phyloP scores from a whole-genome alignment of 2,113 vertebrate genomes.

The Thomomys bottae region DNA sequence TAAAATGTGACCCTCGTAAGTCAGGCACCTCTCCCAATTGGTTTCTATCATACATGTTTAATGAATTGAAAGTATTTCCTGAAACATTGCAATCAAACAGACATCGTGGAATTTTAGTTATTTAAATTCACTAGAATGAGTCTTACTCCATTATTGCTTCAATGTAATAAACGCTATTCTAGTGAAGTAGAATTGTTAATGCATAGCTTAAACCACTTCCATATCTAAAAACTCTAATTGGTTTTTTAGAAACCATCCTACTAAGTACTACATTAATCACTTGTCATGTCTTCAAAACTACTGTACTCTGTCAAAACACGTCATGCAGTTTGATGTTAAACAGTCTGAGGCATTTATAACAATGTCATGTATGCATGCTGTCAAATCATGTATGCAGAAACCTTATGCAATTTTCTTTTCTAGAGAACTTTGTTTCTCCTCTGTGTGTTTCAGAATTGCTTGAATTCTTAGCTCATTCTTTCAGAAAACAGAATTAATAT shows the following conservation, averaged over 20 bases:
- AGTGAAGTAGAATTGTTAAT: neutral
- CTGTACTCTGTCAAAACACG: constrained; percentile 50
- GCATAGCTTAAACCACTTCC: constrained; percentile 1
- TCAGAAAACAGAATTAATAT: constrained; percentile 71
- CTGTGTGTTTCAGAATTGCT: constrained; percentile 50
- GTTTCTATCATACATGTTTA: neutral
- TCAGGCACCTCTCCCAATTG: neutral
- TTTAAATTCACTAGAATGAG: neutral
- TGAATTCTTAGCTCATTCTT: constrained; percentile 60
- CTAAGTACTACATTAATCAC: constrained; percentile 55
- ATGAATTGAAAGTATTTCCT: neutral
- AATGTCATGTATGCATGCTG: neutral
- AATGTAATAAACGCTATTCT: neutral
- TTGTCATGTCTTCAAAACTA: constrained; percentile 41
- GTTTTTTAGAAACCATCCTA: constrained; percentile 47
- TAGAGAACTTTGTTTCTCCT: constrained; percentile 58
- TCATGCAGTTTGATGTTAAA: constrained; percentile 15
- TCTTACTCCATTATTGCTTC: neutral
- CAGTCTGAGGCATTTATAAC: constrained; percentile 24
- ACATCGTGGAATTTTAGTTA: neutral
- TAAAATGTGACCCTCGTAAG: neutral
- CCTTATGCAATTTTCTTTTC: constrained; percentile 60
- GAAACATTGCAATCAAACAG: constrained; percentile 26
- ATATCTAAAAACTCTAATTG: constrained; percentile 48
- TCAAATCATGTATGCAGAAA: constrained; percentile 6